Base-by-base conservation (phyloP, 2,113 vertebrate genomes). In the Neodon shergylaensis region DNA sequence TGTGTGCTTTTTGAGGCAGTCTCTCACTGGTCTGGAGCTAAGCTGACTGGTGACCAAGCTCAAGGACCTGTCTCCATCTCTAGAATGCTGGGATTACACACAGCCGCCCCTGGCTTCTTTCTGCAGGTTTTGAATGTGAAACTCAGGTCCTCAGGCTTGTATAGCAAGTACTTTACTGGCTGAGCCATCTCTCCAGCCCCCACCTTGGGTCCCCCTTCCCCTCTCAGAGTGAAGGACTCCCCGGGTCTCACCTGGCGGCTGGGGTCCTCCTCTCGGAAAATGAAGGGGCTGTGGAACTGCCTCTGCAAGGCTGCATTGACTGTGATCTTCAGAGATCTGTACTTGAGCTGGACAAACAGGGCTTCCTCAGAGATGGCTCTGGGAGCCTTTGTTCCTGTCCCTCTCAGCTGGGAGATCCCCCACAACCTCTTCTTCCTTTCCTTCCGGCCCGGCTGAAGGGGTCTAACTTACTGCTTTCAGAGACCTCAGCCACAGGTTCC, bases 401-500 rank as follows among this genome's bases (percentile, higher is more conserved):
- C 65, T 58, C 44, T 58, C 82, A 3, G 13, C 0, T 9, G 42
- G 66, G 31, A 90, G 90, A 9, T 17, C 2, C 36, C 91, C 58
- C 68, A 63, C 16, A 81, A 82, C 72, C 42, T 4, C 78, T 74
- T 63, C 52, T 87, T 39, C 83, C 74, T 19, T 2, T 28, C 33
- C 39, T 76, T 61, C 44, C n/a, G 21, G 36, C 61, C 72, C 52
- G 54, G 33, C 42, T 24, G 42, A 42, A 39, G 68, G 31, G 2
- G 13, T 70, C 52, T 61, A 49, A 87, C 99, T 99, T 98, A 99
- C 99, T 28, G 98, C 98, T 74, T 97, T 98, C 81, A 99, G 98
- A 7, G 99, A 97, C 0, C 97, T 97, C 76, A 99, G 95, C 98
- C 99, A 98, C 17, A 99, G 98, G 12, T 97, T 97, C 28, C 99